These are phyloP conservation scores for Cinclus mexicanus DNA, from an alignment of 2,113 vertebrate species.

Conservation along the genomic window DNA sequence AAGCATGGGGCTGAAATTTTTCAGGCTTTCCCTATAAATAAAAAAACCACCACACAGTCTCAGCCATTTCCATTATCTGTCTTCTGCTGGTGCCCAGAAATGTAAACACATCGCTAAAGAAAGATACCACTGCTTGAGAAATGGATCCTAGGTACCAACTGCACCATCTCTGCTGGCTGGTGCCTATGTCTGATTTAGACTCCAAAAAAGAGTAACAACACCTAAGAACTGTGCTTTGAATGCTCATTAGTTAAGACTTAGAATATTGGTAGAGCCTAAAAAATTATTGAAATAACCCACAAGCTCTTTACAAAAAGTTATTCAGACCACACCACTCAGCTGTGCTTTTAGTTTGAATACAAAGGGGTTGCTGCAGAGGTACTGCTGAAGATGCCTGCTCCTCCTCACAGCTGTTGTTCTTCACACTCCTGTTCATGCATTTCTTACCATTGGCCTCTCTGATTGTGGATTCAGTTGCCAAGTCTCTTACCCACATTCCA, in stretches of 20 bases:
- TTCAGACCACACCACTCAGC: neutral
- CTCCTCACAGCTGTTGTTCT: neutral
- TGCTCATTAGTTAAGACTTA: neutral
- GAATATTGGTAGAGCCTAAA: neutral
- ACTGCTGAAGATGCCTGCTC: neutral
- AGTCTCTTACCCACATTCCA: neutral
- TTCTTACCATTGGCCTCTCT: neutral
- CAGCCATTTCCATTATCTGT: neutral
- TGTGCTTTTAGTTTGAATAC: neutral
- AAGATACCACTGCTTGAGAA: neutral
- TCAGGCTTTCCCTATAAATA: neutral
- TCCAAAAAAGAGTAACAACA: neutral
- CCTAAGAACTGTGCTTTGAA: neutral
- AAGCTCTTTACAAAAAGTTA: neutral
- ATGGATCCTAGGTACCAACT: neutral
- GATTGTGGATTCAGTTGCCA: neutral
- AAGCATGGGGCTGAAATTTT: neutral
- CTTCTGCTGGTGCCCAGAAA: neutral
- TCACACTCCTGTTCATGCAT: neutral
- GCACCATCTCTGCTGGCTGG: neutral
- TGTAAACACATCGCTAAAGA: neutral
- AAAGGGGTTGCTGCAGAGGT: neutral
- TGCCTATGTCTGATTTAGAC: neutral
- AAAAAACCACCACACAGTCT: neutral
- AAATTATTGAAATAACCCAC: neutral